Conservation (phyloP, 2,113 vertebrate species). For the Rhynchomys soricoides region DNA sequence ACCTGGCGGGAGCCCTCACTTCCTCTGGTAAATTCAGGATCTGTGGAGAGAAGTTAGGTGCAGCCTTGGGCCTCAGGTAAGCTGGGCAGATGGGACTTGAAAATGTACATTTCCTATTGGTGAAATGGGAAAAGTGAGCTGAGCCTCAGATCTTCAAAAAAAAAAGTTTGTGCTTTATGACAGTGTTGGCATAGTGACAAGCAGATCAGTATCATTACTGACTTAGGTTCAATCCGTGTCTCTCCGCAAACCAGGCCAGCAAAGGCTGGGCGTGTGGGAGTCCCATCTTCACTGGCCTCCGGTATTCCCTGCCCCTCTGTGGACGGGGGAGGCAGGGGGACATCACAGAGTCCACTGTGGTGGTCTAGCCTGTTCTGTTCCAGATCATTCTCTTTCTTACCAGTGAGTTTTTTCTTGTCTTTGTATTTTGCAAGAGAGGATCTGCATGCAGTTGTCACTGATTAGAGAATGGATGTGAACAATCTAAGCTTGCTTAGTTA, state of each 20-base stretch:
- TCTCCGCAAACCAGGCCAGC: not conserved
- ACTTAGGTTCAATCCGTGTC: not conserved
- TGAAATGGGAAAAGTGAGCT: not conserved
- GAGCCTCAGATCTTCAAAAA: not conserved
- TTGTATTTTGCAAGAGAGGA: slow-evolving; percentile 33
- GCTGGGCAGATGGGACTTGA: not conserved
- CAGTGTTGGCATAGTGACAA: not conserved
- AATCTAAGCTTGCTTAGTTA: not conserved
- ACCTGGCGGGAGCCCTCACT: not conserved
- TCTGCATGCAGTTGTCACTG: not conserved
- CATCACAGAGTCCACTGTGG: not conserved
- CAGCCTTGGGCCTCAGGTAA: not conserved
- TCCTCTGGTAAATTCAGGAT: not conserved
- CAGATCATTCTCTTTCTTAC: not conserved
- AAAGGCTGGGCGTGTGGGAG: not conserved
- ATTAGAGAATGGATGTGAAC: not conserved
- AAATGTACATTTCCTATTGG: not conserved
- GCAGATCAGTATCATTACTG: not conserved
- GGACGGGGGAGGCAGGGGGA: not conserved
- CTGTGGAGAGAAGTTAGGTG: not conserved
- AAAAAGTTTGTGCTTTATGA: not conserved
- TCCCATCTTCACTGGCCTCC: not conserved
- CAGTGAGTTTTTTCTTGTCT: not conserved
- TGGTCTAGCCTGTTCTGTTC: not conserved
- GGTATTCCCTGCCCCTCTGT: not conserved